A percentile compares a stretch with the other conserved stretches of the same genome.
phyloP scores from a whole-genome alignment of 2,888 invertebrate species.

The Alloscopus bannaensis region DNA sequence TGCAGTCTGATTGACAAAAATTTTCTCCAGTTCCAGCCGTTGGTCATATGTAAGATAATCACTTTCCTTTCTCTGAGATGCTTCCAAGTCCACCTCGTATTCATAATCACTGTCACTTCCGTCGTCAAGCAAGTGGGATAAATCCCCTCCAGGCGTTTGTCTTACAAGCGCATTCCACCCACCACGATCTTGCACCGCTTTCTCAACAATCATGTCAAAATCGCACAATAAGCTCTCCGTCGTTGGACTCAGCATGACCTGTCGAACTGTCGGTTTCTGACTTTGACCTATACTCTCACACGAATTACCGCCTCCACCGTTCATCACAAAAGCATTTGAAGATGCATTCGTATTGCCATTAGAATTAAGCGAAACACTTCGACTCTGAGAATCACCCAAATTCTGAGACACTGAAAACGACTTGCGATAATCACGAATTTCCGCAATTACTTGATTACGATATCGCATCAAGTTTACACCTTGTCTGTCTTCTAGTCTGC shows the following conservation, averaged over 20 bases:
- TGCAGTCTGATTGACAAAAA: slow-evolving; percentile 88
- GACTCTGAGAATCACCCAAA: neutral
- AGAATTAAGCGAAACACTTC: neutral
- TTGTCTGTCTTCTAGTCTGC: slow-evolving; percentile 57
- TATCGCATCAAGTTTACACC: slow-evolving; percentile 62
- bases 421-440: slow-evolving; percentile 70
- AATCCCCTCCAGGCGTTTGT: slow-evolving; percentile 39
- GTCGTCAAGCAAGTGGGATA: slow-evolving; percentile 29
- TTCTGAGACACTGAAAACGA: slow-evolving; percentile 13
- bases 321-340: slow-evolving; percentile 12
- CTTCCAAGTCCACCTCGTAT: slow-evolving; percentile 49
- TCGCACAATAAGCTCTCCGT: slow-evolving; percentile 68
- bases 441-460: slow-evolving; percentile 66
- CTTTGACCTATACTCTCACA: neutral
- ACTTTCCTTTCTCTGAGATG: slow-evolving; percentile 10
- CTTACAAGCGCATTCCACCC: slow-evolving; percentile 29
- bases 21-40: slow-evolving; percentile 86
- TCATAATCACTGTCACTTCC: slow-evolving; percentile 59
- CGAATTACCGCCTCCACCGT: neutral
- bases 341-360: neutral
- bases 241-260: slow-evolving; percentile 68
- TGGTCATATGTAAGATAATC: slow-evolving; percentile 84
- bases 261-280: slow-evolving; percentile 55
- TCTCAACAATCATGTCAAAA: slow-evolving; percentile 64
- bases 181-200: slow-evolving; percentile 27